Evolutionary conservation across 2,113 vertebrate species (phyloP), one percentile per base, ranked within the genome.

Genomic region (Taurulus bubalis): DNA sequence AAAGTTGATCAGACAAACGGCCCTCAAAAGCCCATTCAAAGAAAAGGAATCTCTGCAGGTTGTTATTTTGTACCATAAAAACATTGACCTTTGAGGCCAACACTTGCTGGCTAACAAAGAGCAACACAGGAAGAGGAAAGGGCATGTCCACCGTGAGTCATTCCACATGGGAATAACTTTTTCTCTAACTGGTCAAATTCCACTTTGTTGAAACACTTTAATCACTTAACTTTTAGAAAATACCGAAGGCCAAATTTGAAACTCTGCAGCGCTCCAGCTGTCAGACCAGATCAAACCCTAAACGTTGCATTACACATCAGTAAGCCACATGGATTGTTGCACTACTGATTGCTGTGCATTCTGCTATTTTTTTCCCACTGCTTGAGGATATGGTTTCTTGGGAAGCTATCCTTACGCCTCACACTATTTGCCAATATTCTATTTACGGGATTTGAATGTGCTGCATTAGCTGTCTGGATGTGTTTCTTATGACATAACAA

Each of bases 91-190:
- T 26, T 32, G 20, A n/a, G 45, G 28, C 62, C 69, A 60, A 49
- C 63, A 71, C 64, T 51, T 14, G 8, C 73, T 86, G 85, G 67
- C 78, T 49, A 49, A 82, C 74, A 84, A 69, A 70, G 51, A 45
- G 47, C 65, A 36, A n/a, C 20, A 72, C 12, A 5, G 85, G 68
- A 89, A 83, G 71, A 75, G 80, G 78, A 84, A 85, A 84, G 66
- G 78, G 76, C 42, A 42, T 49, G 72, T 84, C 65, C 34, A 26
- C 14, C 1, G 2, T 92, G 60, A 47, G 74, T 88, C 70, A 84
- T 84, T 18, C 69, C 86, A 47, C 80, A n/a, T 28, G 71, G 80
- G 87, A 78, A 75, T 83, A 20, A 70, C 65, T 15, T 85, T 58
- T 40, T 3, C 38, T 87, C 24, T 58, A 65, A 9, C 71, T 76